Evolutionary conservation across 2,888 invertebrate genomes (phyloP).

Genomic region (Ornithoptera alexandrae): DNA sequence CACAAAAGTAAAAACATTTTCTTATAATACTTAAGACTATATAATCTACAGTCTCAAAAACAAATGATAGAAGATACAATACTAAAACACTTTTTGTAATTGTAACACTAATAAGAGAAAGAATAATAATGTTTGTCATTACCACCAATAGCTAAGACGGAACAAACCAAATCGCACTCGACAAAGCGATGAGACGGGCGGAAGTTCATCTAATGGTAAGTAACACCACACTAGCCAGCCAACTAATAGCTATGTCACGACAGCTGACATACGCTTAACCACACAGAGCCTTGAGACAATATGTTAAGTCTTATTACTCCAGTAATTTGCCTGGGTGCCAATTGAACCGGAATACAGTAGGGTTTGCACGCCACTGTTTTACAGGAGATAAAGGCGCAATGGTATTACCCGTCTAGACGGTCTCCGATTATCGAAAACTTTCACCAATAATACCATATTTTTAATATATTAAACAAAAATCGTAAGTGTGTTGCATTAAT

Average conservation of each 20-base stretch:
- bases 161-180: slow-evolving; percentile 26
- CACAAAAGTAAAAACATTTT: slow-evolving; percentile 70
- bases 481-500: slow-evolving; percentile 34
- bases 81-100: slow-evolving; percentile 11
- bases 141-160: slow-evolving; percentile 35
- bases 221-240: too few species aligned
- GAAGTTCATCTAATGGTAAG: too few species aligned
- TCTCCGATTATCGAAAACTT: too few species aligned
- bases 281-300: too few species aligned
- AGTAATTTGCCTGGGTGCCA: too few species aligned
- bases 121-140: slow-evolving; percentile 26
- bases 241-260: too few species aligned
- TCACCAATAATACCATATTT: slow-evolving; percentile 26
- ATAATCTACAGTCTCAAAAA: slow-evolving; percentile 66
- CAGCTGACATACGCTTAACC: too few species aligned
- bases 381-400: too few species aligned
- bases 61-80: slow-evolving; percentile 30
- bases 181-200: neutral
- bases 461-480: slow-evolving; percentile 31
- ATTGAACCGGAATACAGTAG: too few species aligned
- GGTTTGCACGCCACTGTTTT: too few species aligned
- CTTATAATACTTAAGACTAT: slow-evolving; percentile 53
- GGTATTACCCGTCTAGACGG: too few species aligned
- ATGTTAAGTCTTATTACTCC: too few species aligned
- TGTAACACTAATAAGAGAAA: slow-evolving; percentile 20